phyloP scores from a whole-genome alignment of 2,888 invertebrate genomes.

The Andrena hattorfiana region DNA sequence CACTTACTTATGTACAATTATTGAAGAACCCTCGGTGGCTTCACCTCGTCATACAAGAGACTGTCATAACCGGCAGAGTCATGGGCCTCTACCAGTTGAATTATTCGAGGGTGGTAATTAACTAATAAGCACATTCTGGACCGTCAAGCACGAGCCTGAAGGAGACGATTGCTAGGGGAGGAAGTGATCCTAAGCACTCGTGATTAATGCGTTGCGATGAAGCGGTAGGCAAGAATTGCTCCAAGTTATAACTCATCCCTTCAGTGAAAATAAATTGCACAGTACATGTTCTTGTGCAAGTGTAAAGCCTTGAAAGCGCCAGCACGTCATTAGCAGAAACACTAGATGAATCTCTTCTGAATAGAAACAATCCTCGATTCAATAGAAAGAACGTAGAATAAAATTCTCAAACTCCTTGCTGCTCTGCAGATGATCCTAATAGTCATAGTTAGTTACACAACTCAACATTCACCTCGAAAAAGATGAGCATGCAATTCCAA shows the following conservation, averaged over 20 bases:
- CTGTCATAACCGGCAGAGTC: conserved; percentile 29
- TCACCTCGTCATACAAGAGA: conserved; percentile 29
- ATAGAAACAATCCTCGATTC: neutral
- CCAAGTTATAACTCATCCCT: conserved; percentile 43
- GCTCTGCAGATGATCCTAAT: neutral
- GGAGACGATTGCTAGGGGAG: conserved; percentile 49
- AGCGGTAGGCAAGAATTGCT: conserved; percentile 46
- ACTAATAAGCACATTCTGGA: conserved; percentile 65
- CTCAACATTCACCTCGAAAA: no score
- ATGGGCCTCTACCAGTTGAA: conserved; percentile 51
- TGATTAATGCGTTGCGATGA: conserved; percentile 67
- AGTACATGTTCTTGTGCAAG: conserved; percentile 14
- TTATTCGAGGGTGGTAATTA: conserved; percentile 69
- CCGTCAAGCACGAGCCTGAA: conserved; percentile 13
- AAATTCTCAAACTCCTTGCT: neutral
- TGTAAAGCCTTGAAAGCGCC: conserved; percentile 7
- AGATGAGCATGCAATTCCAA: no score
- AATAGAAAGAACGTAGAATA: neutral
- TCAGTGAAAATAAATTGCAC: conserved; percentile 38
- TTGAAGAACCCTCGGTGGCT: conserved; percentile 45
- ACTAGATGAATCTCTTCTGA: neutral
- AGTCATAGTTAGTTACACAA: no score
- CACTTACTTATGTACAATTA: conserved; percentile 30
- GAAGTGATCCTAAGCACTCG: conserved; percentile 45
- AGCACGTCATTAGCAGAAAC: neutral